A percentile compares a stretch with the other conserved stretches of the same genome.
These are phyloP conservation scores for Hemistola chrysoprasaria DNA, from an alignment of 2,888 invertebrate genomes.

Conservation along the genomic window DNA sequence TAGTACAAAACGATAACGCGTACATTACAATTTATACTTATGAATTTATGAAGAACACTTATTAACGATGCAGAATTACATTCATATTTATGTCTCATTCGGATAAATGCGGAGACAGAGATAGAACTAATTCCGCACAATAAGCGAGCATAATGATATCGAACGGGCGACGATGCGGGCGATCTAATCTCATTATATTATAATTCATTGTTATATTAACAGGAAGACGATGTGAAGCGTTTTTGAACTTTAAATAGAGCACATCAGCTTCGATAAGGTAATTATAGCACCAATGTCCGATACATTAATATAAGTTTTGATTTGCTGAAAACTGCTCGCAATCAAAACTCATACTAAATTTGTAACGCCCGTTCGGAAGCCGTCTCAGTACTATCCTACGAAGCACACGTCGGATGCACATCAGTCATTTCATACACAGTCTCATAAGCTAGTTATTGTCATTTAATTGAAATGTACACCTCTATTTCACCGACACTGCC, in stretches of 20 bases:
- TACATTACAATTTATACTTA: slow-evolving; percentile 38
- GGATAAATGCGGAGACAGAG: slow-evolving; percentile 75
- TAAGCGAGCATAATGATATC: slow-evolving; percentile 40
- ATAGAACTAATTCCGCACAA: slow-evolving; percentile 58
- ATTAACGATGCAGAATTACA: slow-evolving; percentile 47
- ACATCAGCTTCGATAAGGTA: slow-evolving; percentile 1
- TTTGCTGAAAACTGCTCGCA: too few species aligned
- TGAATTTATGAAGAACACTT: slow-evolving; percentile 35
- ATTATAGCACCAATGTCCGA: slow-evolving; percentile 19
- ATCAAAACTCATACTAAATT: too few species aligned
- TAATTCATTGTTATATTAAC: slow-evolving; percentile 11
- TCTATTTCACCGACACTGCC: slow-evolving; percentile 51
- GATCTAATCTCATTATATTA: slow-evolving; percentile 5
- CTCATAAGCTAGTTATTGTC: slow-evolving; percentile 60
- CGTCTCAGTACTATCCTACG: slow-evolving; percentile 41
- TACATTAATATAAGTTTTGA: too few species aligned
- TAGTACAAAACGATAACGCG: slow-evolving; percentile 44
- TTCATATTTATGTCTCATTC: slow-evolving; percentile 60
- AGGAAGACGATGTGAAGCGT: slow-evolving; percentile 14
- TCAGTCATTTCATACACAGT: slow-evolving; percentile 52
- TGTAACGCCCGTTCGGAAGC: slow-evolving; percentile 34
- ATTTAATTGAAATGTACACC: slow-evolving; percentile 73
- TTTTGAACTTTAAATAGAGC: slow-evolving; percentile 1
- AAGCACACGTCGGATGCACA: slow-evolving; percentile 41
- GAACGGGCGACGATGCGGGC: slow-evolving; percentile 30